Evolutionary conservation across 2,797 vertebrate genomes (phyloP).

Genomic region (Calcarius lapponicus): DNA sequence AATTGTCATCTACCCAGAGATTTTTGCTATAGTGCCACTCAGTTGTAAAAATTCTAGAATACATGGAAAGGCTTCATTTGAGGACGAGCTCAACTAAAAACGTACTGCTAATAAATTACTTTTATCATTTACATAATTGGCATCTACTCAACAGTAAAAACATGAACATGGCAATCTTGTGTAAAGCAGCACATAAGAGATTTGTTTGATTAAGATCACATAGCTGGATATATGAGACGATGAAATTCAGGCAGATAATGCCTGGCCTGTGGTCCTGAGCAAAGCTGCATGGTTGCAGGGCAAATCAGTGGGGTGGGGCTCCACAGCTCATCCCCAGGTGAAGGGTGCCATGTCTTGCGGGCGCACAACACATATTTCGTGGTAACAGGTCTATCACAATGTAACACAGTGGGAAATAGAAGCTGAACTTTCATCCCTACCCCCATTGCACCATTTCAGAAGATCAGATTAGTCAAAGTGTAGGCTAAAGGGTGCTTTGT

Average conservation of each 20-base stretch:
- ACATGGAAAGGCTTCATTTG: neutral
- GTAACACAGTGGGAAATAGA: accelerated
- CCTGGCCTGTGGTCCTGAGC: neutral
- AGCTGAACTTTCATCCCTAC: neutral
- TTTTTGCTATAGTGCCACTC: neutral
- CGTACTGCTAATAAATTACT: neutral
- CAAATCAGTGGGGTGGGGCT: accelerated
- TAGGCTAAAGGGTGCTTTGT: neutral
- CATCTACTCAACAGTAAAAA: neutral
- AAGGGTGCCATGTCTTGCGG: neutral
- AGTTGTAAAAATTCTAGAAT: neutral
- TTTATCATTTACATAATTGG: neutral
- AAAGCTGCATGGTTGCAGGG: accelerated
- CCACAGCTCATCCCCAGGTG: neutral
- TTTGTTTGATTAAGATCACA: neutral
- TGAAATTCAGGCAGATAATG: neutral
- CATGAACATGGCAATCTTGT: neutral
- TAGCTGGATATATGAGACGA: neutral
- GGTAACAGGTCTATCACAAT: neutral
- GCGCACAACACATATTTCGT: accelerated
- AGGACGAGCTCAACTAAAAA: neutral
- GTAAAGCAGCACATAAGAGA: neutral
- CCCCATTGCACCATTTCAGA: neutral
- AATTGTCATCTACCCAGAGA: neutral
- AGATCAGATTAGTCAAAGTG: neutral